phyloP scores from a whole-genome alignment of 2,888 invertebrate species.

The Caenorhabditis sp. region DNA sequence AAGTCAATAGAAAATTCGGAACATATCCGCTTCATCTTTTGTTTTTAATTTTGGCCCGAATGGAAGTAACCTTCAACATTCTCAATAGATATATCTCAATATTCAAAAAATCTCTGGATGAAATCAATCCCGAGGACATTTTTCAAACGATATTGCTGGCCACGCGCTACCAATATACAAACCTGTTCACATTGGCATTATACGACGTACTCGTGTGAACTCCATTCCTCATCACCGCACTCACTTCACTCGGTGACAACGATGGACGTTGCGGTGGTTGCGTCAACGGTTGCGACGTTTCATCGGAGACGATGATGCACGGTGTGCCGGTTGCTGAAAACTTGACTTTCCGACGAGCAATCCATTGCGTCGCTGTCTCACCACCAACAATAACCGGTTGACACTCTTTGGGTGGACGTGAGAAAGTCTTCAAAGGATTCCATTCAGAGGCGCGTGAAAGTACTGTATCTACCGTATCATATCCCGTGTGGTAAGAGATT shows the following conservation, averaged over 20 bases:
- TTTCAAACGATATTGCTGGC: too few species aligned
- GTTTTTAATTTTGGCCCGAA: too few species aligned
- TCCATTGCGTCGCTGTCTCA: not conserved
- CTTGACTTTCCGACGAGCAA: not conserved
- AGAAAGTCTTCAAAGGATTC: constrained; percentile 54
- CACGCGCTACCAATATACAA: too few species aligned
- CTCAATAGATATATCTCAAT: too few species aligned
- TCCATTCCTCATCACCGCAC: constrained; percentile 44
- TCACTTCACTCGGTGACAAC: constrained; percentile 48
- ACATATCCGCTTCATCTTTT: too few species aligned
- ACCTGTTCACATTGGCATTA: constrained; percentile 54
- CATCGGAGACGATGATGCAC: constrained; percentile 52
- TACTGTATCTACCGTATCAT: constrained; percentile 62
- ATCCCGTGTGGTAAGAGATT: constrained; percentile 53
- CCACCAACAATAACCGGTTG: constrained; percentile 17
- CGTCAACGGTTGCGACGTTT: constrained; percentile 47
- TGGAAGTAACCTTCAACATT: too few species aligned
- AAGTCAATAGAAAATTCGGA: constrained; percentile 4
- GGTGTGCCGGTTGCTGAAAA: constrained; percentile 32
- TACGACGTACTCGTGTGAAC: constrained; percentile 58
- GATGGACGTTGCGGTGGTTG: constrained; percentile 40
- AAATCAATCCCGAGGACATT: too few species aligned
- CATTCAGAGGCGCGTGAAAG: constrained; percentile 55
- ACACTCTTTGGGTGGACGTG: constrained; percentile 27
- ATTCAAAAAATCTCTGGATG: too few species aligned